Evolutionary conservation across 2,888 invertebrate genomes (phyloP), one percentile per base, ranked within the genome.

Genomic region (Drosophila silvestris): DNA sequence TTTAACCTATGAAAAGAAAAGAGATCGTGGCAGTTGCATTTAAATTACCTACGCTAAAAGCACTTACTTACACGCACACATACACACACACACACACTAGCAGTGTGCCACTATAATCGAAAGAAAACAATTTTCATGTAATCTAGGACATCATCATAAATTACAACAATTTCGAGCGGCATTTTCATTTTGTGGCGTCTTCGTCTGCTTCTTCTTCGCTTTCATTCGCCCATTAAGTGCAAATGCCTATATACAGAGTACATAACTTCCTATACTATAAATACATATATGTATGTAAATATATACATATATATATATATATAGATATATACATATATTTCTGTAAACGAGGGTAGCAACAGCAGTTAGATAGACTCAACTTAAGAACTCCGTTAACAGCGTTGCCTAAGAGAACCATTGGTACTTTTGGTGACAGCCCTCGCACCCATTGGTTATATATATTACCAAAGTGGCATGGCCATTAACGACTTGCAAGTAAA

Each of bases 131-230:
- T 92, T 91, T 89, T 86, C 91, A 90, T 90, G 85, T 89, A 90
- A 91, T 92, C 86, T 91, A 91, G 91, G 91, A 92, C 92, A 91
- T 88, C 83, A 92, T 91, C 90, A 92, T 91, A 89, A 91, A 92
- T 91, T 89, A 90, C 91, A 78, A 90, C 88, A 88, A 91, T 91
- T 90, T 91, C 84, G 80, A 83, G 87, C 80, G 74, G 70, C 84
- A 82, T 89, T 87, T 83, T 83, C 73, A 71, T 75, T 70, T 71
- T 72, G 71, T 70, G 65, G 61, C 32, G 50, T 69, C 57, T 58
- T 10, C 58, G 30, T n/a, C n/a, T 58, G n/a, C n/a, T 16, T 19
- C 73, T 52, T 54, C 64, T 59, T 28, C 79, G 70, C 64, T 68
- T 73, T 60, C 62, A 58, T 69, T 52, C 57, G 64, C 67, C 84